Evolutionary conservation across 2,888 invertebrate species (phyloP).

Genomic region (Ethmia dodecea): DNA sequence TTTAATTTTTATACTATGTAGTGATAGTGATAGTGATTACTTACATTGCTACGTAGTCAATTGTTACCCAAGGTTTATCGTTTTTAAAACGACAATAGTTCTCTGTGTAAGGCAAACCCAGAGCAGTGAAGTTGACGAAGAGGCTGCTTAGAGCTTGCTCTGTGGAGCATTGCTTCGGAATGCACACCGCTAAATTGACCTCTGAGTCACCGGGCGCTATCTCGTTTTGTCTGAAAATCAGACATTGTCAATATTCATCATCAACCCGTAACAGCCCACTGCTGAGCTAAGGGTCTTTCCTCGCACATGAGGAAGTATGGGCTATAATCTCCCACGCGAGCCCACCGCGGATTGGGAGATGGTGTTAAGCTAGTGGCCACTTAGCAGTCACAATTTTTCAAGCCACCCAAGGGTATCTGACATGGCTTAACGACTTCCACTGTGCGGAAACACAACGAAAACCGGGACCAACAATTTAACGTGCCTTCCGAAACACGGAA

Average conservation of each 20-base stretch:
- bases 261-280: background rate
- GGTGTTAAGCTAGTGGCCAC: too few relatives aligned
- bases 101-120: slow-evolving; percentile 31
- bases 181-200: slow-evolving; percentile 35
- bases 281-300: background rate
- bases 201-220: background rate
- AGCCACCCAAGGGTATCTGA: too few relatives aligned
- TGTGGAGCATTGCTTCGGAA: slow-evolving; percentile 41
- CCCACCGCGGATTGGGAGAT: too few relatives aligned
- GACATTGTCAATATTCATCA: background rate
- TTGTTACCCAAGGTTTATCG: slow-evolving; percentile 44
- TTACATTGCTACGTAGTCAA: slow-evolving; percentile 38
- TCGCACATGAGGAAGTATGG: too few relatives aligned
- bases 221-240: background rate
- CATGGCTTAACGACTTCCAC: too few relatives aligned
- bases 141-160: slow-evolving; percentile 28
- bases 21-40: slow-evolving; percentile 12
- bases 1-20: background rate
- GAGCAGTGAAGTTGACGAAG: slow-evolving; percentile 24
- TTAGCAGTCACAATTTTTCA: too few relatives aligned
- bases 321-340: too few relatives aligned
- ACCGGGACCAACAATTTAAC: too few relatives aligned
- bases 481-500: too few relatives aligned
- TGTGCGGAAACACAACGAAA: too few relatives aligned
- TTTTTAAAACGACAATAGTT: slow-evolving; percentile 38